phyloP scores from a whole-genome alignment of 2,113 vertebrate genomes.

The Hippocampus mohnikei region DNA sequence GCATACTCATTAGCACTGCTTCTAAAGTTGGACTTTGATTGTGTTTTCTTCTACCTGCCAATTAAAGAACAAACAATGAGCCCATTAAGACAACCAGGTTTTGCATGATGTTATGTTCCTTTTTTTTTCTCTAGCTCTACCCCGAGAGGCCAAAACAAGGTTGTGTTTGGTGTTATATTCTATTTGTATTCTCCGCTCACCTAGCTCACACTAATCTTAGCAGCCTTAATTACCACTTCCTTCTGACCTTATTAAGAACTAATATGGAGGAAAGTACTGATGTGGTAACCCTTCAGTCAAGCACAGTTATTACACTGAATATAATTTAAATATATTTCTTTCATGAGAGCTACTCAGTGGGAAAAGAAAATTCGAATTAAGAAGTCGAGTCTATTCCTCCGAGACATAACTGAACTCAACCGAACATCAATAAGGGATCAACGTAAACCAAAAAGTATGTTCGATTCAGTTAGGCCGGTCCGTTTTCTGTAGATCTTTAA shows the following conservation, averaged over 20 bases:
- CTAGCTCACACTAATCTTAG: background rate
- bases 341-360: background rate
- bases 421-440: background rate
- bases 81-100: constrained; percentile 19
- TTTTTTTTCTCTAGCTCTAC: constrained; percentile 22
- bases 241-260: constrained; percentile 2
- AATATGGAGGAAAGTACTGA: constrained; percentile 1
- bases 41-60: constrained; percentile 36
- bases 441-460: background rate
- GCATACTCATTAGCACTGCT: constrained; percentile 21
- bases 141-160: constrained; percentile 25
- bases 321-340: constrained; percentile 1
- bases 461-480: no score
- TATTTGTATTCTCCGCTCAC: constrained; percentile 6
- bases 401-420: background rate
- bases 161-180: constrained; percentile 3
- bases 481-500: no score
- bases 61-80: constrained; percentile 28
- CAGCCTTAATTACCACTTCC: constrained; percentile 9
- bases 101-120: constrained; percentile 10
- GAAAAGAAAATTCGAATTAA: background rate
- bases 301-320: constrained; percentile 3
- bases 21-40: constrained; percentile 37
- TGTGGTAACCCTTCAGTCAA: constrained; percentile 11
- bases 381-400: background rate